Evolutionary conservation across 2,797 vertebrate species (phyloP).

Genomic region (Adelosebastes latens): DNA sequence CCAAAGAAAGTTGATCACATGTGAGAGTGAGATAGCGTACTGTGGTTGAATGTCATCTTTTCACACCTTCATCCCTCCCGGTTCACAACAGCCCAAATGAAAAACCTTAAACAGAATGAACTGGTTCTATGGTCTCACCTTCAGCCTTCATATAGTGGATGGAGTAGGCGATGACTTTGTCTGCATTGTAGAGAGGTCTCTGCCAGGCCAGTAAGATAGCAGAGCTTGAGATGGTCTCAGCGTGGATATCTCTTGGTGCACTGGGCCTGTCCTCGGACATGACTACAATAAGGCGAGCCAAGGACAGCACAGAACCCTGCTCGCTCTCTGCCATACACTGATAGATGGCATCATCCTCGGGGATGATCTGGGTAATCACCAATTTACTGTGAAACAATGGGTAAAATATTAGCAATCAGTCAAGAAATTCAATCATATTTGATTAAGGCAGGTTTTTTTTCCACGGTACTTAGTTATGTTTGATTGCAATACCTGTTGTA

Average conservation of each 20-base stretch:
- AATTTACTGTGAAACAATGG: conserved; percentile 86
- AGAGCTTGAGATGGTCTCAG: conserved; percentile 97
- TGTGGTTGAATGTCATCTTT: conserved; percentile 9
- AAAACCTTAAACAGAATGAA: conserved; percentile 10
- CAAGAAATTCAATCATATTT: not conserved
- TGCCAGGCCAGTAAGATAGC: conserved; percentile 98
- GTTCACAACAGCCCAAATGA: conserved; percentile 7
- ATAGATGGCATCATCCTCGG: conserved; percentile 97
- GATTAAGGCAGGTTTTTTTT: not conserved
- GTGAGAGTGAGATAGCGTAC: conserved; percentile 22
- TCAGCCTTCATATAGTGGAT: conserved; percentile 99
- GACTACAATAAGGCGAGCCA: conserved; percentile 93
- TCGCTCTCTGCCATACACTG: conserved; percentile 96
- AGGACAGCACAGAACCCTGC: conserved; percentile 89
- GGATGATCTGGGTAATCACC: conserved; percentile 99
- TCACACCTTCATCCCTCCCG: conserved; percentile 7
- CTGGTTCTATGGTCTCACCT: conserved; percentile 83
- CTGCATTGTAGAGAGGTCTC: conserved; percentile 93
- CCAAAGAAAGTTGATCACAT: conserved; percentile 53
- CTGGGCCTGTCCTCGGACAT: conserved; percentile 98
- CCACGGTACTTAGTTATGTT: not conserved
- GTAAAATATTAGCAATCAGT: not conserved
- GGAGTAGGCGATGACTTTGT: conserved; percentile 98
- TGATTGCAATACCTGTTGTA: conserved; percentile 89
- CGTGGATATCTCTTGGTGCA: conserved; percentile 91